A percentile compares a stretch with the other conserved stretches of the same genome.
phyloP scores from a whole-genome alignment of 2,113 vertebrate genomes.

The Eudyptes chrysolophus region DNA sequence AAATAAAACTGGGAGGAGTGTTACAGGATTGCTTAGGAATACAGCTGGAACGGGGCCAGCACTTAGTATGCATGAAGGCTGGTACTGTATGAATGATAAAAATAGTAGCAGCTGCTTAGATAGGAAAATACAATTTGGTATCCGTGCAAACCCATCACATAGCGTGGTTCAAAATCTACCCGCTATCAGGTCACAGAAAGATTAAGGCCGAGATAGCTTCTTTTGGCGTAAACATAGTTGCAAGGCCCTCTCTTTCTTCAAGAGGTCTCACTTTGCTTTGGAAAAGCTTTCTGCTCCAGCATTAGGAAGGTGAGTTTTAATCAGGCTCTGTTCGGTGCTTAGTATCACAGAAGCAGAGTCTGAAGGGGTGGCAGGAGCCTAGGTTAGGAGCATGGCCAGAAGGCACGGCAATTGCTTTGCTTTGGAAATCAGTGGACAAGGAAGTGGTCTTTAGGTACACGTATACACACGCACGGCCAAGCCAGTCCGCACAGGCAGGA shows the following conservation, averaged over 20 bases:
- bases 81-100: constrained; percentile 11
- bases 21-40: background rate
- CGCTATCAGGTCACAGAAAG: background rate
- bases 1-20: background rate
- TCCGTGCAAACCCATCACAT: background rate
- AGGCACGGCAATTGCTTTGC: background rate
- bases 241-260: background rate
- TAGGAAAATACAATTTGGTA: background rate
- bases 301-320: background rate
- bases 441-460: background rate
- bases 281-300: background rate
- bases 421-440: background rate
- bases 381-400: background rate
- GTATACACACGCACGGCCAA: background rate
- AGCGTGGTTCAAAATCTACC: background rate
- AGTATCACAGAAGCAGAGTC: background rate
- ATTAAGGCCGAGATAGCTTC: background rate
- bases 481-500: background rate
- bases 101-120: constrained; percentile 36
- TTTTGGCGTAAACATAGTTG: background rate
- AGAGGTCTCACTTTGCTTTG: background rate
- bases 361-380: background rate
- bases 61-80: background rate
- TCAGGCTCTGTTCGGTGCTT: background rate
- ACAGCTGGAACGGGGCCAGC: background rate